Evolutionary conservation across 1,140 invertebrate species (phyloP), one percentile per base, ranked within the genome.

Genomic region (Hypothenemus hampei): DNA sequence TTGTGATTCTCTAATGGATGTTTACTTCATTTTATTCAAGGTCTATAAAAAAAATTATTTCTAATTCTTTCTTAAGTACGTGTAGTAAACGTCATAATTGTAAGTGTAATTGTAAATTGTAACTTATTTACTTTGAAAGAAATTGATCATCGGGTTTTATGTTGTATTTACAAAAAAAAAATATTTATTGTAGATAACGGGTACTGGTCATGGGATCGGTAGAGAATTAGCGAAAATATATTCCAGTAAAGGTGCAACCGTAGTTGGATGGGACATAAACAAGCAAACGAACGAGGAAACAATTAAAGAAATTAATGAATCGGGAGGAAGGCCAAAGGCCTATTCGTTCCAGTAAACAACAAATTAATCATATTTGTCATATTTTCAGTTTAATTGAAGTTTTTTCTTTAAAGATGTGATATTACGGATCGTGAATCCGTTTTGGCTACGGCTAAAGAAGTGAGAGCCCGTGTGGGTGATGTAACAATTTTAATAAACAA

Each of bases 191-290:
- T 70, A 96, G 76, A 83, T 97, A 24, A 95, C 93, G 4, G 93
- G 93, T 7, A 79, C 87, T 8, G 93, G 90, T 3, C 91, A 91
- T 75, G 95, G 94, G 36, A 89, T 98, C 61, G 95, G 95, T 31
- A 82, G 86, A 49, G 81, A 93, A 60, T 70, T 96, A 65, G 87
- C 92, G 0, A 64, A 87, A 16, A 80, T 86, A 52, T 91, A 93
- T 65, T 85, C 84, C 0, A 73, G 78, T 13, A 71, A 89, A 6
- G 91, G 91, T 0, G 85, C 88, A 11, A 85, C 73, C 4, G 72
- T 97, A 7, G 83, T 97, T 0, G 83, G 91, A 50, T 91, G 90
- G 77, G 95, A 98, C 67, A 81, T 97, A 11, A 93, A 97, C 69
- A 73, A 83, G 59, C 67, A 79, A 61, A 79, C 77, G n/a, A 86